Conservation (phyloP, 2,113 vertebrate genomes). For the Rafetus swinhoei region DNA sequence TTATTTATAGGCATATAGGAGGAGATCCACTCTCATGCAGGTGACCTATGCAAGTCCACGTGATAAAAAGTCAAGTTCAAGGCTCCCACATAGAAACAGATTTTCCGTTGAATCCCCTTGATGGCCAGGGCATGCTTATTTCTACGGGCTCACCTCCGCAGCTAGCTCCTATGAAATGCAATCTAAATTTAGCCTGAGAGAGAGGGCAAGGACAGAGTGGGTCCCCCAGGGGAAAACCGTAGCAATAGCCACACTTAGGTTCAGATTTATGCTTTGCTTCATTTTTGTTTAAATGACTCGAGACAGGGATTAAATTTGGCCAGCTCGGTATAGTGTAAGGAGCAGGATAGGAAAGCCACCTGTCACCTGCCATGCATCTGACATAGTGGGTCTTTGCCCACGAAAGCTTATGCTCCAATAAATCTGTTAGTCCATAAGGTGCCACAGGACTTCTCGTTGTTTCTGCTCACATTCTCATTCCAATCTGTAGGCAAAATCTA, state of each 20-base stretch:
- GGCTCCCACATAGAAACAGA: not conserved
- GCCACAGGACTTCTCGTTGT: too few relatives aligned
- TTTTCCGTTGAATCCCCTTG: not conserved
- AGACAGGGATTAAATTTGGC: not conserved
- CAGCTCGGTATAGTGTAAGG: not conserved
- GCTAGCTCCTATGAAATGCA: not conserved
- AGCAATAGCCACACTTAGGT: fast-evolving
- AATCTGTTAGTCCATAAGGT: too few relatives aligned
- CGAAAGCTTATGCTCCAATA: too few relatives aligned
- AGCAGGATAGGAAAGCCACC: not conserved
- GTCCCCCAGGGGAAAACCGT: not conserved
- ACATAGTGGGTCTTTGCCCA: too few relatives aligned
- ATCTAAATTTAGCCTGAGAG: not conserved
- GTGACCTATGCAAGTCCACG: not conserved
- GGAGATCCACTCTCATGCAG: not conserved
- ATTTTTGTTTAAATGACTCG: not conserved
- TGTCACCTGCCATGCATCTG: not conserved
- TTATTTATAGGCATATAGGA: fast-evolving
- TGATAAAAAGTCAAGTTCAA: fast-evolving
- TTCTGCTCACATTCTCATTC: not conserved
- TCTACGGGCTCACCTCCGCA: not conserved
- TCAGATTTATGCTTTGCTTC: not conserved
- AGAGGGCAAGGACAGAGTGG: not conserved
- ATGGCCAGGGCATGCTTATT: not conserved
- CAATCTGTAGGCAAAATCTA: not conserved